Evolutionary conservation across 2,797 vertebrate genomes (phyloP).

Genomic region (Hypotaenidia philippensis): DNA sequence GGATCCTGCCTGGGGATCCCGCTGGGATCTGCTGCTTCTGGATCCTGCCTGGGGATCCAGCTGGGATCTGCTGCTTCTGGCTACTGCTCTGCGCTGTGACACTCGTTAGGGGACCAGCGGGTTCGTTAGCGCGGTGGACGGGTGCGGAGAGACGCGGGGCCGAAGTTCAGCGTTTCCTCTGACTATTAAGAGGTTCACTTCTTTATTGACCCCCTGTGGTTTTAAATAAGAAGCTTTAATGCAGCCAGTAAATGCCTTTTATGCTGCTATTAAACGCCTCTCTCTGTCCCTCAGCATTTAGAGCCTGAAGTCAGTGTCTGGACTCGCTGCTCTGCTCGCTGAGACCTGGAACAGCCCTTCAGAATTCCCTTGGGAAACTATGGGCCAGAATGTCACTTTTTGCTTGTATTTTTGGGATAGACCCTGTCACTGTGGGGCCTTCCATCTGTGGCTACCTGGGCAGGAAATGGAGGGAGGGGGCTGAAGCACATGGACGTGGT

Average conservation of each 20-base stretch:
- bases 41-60: neutral
- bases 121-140: rapidly evolving
- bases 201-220: neutral
- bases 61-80: neutral
- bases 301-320: neutral
- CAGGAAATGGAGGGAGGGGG: neutral
- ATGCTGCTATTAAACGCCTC: neutral
- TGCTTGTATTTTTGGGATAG: neutral
- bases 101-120: rapidly evolving
- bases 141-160: neutral
- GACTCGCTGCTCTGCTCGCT: neutral
- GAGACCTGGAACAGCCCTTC: rapidly evolving
- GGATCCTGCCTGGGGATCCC: neutral
- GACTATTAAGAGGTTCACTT: rapidly evolving
- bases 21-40: too few relatives aligned
- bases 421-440: rapidly evolving
- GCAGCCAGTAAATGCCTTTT: neutral
- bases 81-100: neutral
- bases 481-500: neutral
- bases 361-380: rapidly evolving
- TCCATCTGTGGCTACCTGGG: neutral
- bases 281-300: neutral
- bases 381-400: neutral
- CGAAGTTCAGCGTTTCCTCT: rapidly evolving
- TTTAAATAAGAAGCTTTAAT: neutral